Base-by-base conservation (phyloP, 37 sponge, comb jelly and placozoan genomes). In the Cliona cf. orientalis region DNA sequence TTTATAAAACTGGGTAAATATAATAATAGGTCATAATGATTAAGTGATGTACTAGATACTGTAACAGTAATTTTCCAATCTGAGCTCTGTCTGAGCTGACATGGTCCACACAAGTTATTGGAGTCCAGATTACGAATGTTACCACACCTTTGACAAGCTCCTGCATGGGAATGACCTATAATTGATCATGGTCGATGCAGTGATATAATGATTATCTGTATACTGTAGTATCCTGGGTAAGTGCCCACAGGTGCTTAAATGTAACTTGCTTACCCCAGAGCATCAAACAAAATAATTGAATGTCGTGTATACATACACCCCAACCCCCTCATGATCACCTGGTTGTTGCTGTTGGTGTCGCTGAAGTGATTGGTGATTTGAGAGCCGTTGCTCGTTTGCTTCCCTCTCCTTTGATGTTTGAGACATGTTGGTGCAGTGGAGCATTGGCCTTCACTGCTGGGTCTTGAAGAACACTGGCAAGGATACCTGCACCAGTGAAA, bases 61-160 rank as follows among this genome's bases (percentile, higher is more conserved):
- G n/a, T n/a, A n/a, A n/a, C n/a, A n/a, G n/a, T n/a, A 19, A 49
- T 49, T 61, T 69, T n/a, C 25, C 43, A n/a, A 69, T 69, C 37
- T 36, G 41, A 19, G 41, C 70, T 53, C 73, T n/a, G n/a, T n/a
- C n/a, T 46, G 4, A 72, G 32, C 32, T 55, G 55, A 53, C 73
- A 72, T 25, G 73, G 73, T 29, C 73, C 73, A 72, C 73, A 72
- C 29, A 72, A 36, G 21, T 4, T 49, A 5, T n/a, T 41, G 73
- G 39, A 19, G 56, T 72, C 73, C 22, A 72, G 56, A 34, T 72
- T 5, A 3, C 73, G 31, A 33, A 42, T 72, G 1, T 23, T 53
- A 55, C 73, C 73, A 72, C 73, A 72, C 33, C 73, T 46, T 36
- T 53, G n/a, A n/a, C n/a, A n/a, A n/a, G n/a, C n/a, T n/a, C n/a